A percentile compares a stretch with the other conserved stretches of the same genome.
phyloP scores from a whole-genome alignment of 2,113 vertebrate genomes.

The Cygnus buccinator region DNA sequence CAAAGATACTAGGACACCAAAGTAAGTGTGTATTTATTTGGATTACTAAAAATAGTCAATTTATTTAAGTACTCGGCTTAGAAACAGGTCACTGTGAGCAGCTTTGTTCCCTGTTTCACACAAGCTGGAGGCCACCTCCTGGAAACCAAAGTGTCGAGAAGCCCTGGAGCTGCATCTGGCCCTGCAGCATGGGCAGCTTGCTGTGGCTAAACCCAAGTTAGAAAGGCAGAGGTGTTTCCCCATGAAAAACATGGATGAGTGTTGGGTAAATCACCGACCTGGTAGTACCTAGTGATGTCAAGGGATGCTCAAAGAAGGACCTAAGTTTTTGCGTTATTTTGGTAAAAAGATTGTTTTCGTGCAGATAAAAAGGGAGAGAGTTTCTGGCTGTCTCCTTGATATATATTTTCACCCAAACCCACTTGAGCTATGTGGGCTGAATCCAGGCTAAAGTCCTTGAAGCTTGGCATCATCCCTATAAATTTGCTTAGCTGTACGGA shows the following conservation, averaged over 20 bases:
- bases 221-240: not conserved
- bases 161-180: not conserved
- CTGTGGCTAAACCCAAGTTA: not conserved
- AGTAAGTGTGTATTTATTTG: not conserved
- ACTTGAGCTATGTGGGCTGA: not conserved
- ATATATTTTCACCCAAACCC: not conserved
- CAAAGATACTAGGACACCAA: not conserved
- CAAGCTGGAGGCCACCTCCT: not conserved
- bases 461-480: not conserved
- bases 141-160: not conserved
- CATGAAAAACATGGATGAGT: not conserved
- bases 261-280: not conserved
- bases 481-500: not conserved
- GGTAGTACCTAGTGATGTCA: not conserved
- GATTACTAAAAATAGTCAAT: not conserved
- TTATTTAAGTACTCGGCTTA: not conserved
- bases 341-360: not conserved
- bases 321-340: not conserved
- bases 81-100: not conserved
- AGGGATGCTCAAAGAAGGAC: not conserved
- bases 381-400: fast-evolving
- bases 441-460: not conserved
- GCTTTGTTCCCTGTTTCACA: not conserved
- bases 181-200: not conserved
- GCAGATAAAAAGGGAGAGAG: not conserved